Base-by-base conservation (phyloP, 1,140 invertebrate genomes). In the Drosophila lacertosa region DNA sequence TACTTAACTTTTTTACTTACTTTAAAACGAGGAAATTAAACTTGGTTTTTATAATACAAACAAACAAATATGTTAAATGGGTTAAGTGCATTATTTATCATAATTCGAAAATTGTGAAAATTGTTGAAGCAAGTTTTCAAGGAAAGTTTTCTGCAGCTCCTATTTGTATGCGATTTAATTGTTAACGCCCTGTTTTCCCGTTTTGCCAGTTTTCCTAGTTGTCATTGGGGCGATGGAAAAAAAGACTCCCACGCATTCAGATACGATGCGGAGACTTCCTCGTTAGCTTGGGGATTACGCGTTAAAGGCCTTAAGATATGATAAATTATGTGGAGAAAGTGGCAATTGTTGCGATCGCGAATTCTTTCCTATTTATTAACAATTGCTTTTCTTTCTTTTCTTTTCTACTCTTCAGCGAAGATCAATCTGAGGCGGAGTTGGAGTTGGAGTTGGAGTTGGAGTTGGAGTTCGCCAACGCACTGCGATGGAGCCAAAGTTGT, bases 301-400 rank as follows among this genome's bases (percentile, higher is more conserved):
- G 63, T 60, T 18, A 35, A 7, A 29, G 55, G 64, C 44, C 51
- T 62, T 70, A 78, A 73, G 58, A 82, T 88, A 77, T 88, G 71
- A 88, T 88, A 82, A 89, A 72, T 82, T 88, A 88, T 88, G 80
- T 72, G 63, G 81, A 63, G 82, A 88, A 88, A 88, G 82, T 82
- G 74, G 44, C 79, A 77, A 77, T 82, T 82, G 78, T 81, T 48
- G 33, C n/a, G 5, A 4, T 35, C 55, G 72, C 81, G 65, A 71
- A 88, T 88, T 88, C 82, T 79, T 84, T 84, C 80, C 75, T 84
- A 76, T 73, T 84, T 68, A 65, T 44, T 53, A 76, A 72, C 68
- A 82, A 83, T 82, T 71, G 70, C 22, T 73, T 81, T 32, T 57
- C 44, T 29, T 33, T 32, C 50, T 39, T 42, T 15, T 24, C 68